Base-by-base conservation (phyloP, 2,113 vertebrate species). In the Gallinago jamesoni region DNA sequence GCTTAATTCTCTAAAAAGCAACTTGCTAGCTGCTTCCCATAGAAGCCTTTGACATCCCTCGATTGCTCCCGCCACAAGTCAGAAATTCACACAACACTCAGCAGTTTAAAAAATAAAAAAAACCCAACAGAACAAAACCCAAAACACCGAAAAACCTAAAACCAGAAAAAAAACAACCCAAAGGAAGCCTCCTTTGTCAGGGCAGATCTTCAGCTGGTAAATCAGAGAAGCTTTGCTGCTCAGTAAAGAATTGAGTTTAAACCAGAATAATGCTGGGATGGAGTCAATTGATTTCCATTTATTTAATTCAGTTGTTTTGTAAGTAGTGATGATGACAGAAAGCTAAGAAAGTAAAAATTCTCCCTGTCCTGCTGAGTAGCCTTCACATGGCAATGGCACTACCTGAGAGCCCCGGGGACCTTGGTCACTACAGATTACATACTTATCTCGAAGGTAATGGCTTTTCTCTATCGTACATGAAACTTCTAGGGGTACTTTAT, bases 351-450 rank as follows among this genome's bases (percentile, higher is more conserved):
- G 35, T 8, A 2, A 35, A 14, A 28, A 14, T 53, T 39, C 41
- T 50, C 47, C 57, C 39, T 14, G 24, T 64, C 11, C 68, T 55
- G 31, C 23, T 48, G 16, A 50, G 24, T 10, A 25, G 28, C 41
- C 70, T 41, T 62, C 37, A 16, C 0, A 0, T 13, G 67, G 79
- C 83, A 56, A 1, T 3, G 30, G 55, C 66, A 35, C 15, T 8
- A n/a, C 10, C 23, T 18, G 59, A 53, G 55, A 80, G 55, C 63
- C 76, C 6, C 0, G 0, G 20, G 27, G n/a, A 53, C 39, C 59
- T 62, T 0, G 0, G 63, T 15, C 55, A 13, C 63, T 53, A 12
- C 3, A 41, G 14, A 16, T 20, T 3, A 70, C 1, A 0, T 4
- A 22, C 41, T 74, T 14, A 25, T 30, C n/a, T 43, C 1, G 0